Percentiles rank a stretch among this genome's conserved stretches.
Evolutionary conservation across 2,888 invertebrate species (phyloP).

Genomic region (Hyppa rectilinea): DNA sequence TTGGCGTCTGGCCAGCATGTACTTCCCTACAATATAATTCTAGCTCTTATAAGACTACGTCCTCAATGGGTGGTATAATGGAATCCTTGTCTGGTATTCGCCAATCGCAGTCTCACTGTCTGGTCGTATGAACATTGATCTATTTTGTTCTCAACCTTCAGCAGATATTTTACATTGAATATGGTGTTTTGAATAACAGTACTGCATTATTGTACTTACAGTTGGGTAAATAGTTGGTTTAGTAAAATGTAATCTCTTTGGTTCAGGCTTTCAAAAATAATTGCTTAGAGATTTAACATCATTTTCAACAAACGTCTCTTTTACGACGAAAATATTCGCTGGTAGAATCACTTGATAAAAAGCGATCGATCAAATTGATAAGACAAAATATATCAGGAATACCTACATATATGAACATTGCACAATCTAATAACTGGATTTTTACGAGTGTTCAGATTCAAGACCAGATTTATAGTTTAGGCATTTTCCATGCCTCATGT

Average conservation of each 20-base stretch:
- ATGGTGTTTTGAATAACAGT: background rate
- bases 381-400: slow-evolving; percentile 16
- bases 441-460: slow-evolving; percentile 9
- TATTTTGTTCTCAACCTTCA: background rate
- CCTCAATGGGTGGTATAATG: slow-evolving; percentile 40
- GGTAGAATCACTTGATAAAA: slow-evolving; percentile 40
- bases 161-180: background rate
- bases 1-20: slow-evolving; percentile 57
- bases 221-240: slow-evolving; percentile 28
- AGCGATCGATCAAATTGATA: slow-evolving; percentile 61
- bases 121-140: background rate
- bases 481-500: slow-evolving; percentile 1
- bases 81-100: slow-evolving; percentile 21
- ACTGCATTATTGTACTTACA: slow-evolving; percentile 2
- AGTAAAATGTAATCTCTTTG: background rate
- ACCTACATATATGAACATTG: slow-evolving; percentile 24
- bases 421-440: slow-evolving; percentile 12
- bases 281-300: background rate
- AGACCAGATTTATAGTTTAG: background rate
- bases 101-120: slow-evolving; percentile 8
- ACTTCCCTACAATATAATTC: slow-evolving; percentile 45
- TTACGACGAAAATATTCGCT: slow-evolving; percentile 6
- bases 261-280: background rate
- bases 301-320: background rate
- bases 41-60: slow-evolving; percentile 53